Percentiles rank a stretch among this genome's conserved stretches.
These are phyloP conservation scores for Pogonognathellus flavescens DNA, from an alignment of 1,140 invertebrate genomes.

Conservation along the genomic window DNA sequence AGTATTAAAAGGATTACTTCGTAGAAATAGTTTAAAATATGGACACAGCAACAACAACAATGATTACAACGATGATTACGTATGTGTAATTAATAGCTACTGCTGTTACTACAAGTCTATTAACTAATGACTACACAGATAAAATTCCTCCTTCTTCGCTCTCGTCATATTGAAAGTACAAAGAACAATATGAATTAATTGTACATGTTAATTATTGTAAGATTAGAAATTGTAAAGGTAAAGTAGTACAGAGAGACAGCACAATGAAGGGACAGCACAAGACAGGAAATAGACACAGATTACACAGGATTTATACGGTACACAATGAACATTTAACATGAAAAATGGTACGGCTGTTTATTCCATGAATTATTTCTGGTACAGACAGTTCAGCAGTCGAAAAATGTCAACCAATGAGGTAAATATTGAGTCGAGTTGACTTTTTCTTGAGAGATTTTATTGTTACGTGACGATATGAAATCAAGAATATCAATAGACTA, in stretches of 20 bases:
- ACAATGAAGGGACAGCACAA: slow-evolving; percentile 44
- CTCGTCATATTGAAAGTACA: slow-evolving; percentile 23
- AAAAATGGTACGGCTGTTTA: not conserved
- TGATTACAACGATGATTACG: not conserved
- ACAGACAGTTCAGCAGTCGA: slow-evolving; percentile 31
- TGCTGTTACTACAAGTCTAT: not conserved
- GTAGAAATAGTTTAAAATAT: not conserved
- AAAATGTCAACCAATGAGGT: slow-evolving; percentile 24
- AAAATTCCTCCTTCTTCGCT: too few relatives aligned
- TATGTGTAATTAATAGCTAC: not conserved
- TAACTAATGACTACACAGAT: not conserved
- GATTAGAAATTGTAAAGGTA: not conserved
- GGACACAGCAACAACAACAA: slow-evolving; percentile 7
- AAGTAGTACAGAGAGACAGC: not conserved
- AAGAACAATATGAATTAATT: not conserved
- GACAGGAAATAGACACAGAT: slow-evolving; percentile 16
- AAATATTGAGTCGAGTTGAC: slow-evolving; percentile 27
- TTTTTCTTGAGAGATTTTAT: not conserved
- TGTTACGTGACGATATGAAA: slow-evolving; percentile 5
- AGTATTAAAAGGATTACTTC: too few relatives aligned
- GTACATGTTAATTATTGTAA: too few relatives aligned
- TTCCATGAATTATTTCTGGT: not conserved
- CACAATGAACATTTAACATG: not conserved
- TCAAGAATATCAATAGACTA: not conserved
- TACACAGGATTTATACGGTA: not conserved